phyloP scores from a whole-genome alignment of 2,113 vertebrate genomes.

The Ahaetulla prasina region DNA sequence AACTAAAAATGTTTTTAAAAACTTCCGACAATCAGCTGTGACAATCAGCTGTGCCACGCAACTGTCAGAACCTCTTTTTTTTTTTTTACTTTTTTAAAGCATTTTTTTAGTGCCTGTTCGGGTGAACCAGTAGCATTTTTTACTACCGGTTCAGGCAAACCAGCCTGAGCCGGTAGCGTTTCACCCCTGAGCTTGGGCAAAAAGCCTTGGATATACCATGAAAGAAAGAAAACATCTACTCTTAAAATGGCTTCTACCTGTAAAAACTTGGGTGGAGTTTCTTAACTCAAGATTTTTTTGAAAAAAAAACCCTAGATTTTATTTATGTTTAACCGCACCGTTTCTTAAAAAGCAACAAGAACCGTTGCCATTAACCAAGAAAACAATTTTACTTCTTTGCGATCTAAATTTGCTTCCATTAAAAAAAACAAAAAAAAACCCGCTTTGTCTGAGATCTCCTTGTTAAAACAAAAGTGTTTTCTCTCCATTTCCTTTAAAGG shows the following conservation, averaged over 20 bases:
- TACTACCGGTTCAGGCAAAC: no score
- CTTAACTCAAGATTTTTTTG: background rate
- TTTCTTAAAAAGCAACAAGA: conserved; percentile 31
- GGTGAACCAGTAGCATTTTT: no score
- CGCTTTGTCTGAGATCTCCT: conserved; percentile 25
- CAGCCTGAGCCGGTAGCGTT: no score
- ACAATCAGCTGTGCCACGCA: no score
- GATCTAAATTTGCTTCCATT: conserved; percentile 18
- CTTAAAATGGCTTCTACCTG: background rate
- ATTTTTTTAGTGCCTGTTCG: no score
- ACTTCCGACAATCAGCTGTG: no score
- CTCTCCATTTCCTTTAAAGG: conserved; percentile 33
- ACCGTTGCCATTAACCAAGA: conserved; percentile 19
- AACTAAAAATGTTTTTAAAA: no score
- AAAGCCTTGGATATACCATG: no score
- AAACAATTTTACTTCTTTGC: background rate
- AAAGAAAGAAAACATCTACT: background rate
- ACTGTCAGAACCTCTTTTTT: no score
- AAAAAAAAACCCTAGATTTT: background rate
- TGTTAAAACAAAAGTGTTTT: conserved; percentile 22
- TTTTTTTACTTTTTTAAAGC: no score
- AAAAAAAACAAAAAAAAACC: background rate
- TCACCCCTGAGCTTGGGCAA: no score
- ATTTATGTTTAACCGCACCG: conserved; percentile 33
- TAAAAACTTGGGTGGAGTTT: background rate